Conservation (phyloP, 1,140 invertebrate species). For the Nephotettix cincticeps region DNA sequence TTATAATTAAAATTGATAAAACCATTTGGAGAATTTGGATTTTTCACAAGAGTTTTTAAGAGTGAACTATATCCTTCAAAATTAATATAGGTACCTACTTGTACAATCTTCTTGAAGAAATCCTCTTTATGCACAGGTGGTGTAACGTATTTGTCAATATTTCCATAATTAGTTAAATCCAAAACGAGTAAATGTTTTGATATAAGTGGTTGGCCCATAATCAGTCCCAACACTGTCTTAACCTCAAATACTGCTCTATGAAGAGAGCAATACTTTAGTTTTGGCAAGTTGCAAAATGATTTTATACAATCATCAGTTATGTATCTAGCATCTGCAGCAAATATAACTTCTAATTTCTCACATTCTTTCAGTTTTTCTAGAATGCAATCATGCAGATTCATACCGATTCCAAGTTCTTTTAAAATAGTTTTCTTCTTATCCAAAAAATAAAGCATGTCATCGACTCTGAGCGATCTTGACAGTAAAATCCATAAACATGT, state of each 20-base stretch:
- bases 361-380: conserved; percentile 1
- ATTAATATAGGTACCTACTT: not conserved
- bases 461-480: not conserved
- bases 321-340: not conserved
- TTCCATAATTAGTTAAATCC: not conserved
- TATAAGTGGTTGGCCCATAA: not conserved
- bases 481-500: not conserved
- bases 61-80: no score
- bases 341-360: not conserved
- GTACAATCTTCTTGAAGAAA: not conserved
- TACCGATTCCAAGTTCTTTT: not conserved
- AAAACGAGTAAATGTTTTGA: not conserved
- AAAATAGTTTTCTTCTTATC: not conserved
- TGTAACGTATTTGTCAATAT: not conserved
- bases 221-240: not conserved
- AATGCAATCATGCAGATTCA: not conserved
- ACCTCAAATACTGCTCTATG: not conserved
- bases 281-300: not conserved
- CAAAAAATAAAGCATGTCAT: conserved; percentile 6
- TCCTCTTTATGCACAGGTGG: not conserved
- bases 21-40: no score
- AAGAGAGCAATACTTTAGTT: not conserved
- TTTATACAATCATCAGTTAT: not conserved
- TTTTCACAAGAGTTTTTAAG: no score
- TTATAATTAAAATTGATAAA: no score